Base-by-base conservation (phyloP, 2,113 vertebrate genomes). In the Rhipidura dahli region DNA sequence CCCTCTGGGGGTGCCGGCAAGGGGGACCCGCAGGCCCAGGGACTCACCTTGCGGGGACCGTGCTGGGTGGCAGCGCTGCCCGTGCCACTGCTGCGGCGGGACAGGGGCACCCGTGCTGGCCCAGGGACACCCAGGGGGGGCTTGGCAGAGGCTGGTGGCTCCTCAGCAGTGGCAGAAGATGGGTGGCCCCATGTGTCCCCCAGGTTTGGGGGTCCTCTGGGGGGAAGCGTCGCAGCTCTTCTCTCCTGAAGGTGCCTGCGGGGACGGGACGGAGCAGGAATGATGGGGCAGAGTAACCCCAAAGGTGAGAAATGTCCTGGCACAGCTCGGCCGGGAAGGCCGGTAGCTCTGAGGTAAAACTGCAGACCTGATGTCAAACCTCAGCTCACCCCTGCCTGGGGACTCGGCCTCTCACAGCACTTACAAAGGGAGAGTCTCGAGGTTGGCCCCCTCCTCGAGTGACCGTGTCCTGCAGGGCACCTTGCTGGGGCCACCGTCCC, bases 1-100 rank as follows among this genome's bases (percentile, higher is more conserved):
- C 4, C 3, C 54, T 45, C 39, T 7, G 15, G 53, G 65, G 49
- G 24, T 17, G 39, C 31, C 3, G 11, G 24, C 11, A 2, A 51
- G 5, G 30, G 47, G 72, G 15, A 33, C 21, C 42, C 1, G 0
- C 31, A 8, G 40, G 1, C 6, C 23, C 27, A 3, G 8, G 71
- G 2, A 27, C 88, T 71, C 71, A 97, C 97, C 61, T 98, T 98
- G 50, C 3, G 65, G 13, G 72, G 69, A 21, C 31, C 90, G 60
- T 4, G 96, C 70, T 96, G 97, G 1, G 91, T 11, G 9, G 59
- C 44, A 31, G 92, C 15, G 0, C 92, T 94, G 33, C 97, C 98
- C 5, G 54, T 95, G 6, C 98, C 72, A 13, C 98, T 98, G 97
- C 98, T 97, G 90, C 64, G 90, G 66, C 24, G 83, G 24, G 97